phyloP scores from a whole-genome alignment of 2,797 vertebrate species.

The Xyrichtys novacula region DNA sequence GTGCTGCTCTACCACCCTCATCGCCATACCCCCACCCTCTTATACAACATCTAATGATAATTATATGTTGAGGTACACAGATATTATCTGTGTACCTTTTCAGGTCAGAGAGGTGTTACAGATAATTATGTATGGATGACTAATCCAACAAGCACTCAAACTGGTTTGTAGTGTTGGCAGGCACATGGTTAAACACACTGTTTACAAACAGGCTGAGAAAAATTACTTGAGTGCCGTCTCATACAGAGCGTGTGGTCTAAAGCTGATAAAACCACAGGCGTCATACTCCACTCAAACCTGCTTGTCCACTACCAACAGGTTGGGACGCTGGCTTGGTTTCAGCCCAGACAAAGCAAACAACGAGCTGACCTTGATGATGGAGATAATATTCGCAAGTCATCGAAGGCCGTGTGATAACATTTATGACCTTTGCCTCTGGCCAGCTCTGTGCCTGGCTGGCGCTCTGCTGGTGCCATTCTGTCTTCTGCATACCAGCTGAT shows the following conservation, averaged over 20 bases:
- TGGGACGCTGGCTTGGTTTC: slow-evolving; percentile 60
- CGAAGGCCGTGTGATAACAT: slow-evolving; percentile 72
- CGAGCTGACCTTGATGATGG: slow-evolving; percentile 74
- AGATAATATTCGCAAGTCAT: slow-evolving; percentile 79
- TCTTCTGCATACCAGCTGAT: slow-evolving; percentile 77
- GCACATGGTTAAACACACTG: neutral
- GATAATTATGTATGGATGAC: slow-evolving; percentile 13
- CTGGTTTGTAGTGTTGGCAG: neutral
- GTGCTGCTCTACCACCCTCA: slow-evolving; percentile 6
- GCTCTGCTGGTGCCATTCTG: slow-evolving; percentile 81
- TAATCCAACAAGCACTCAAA: slow-evolving; percentile 16
- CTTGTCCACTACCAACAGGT: slow-evolving; percentile 55
- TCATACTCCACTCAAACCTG: slow-evolving; percentile 64
- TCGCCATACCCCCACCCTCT: slow-evolving; percentile 1
- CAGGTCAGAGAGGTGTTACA: neutral
- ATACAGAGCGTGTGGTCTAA: slow-evolving; percentile 10
- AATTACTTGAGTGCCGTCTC: neutral
- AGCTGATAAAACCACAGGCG: slow-evolving; percentile 15
- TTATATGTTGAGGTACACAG: slow-evolving; percentile 7
- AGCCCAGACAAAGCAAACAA: slow-evolving; percentile 81
- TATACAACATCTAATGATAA: slow-evolving; percentile 6
- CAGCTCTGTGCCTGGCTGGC: slow-evolving; percentile 67
- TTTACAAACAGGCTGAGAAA: neutral
- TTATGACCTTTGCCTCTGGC: slow-evolving; percentile 77
- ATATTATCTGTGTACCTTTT: neutral